These are phyloP conservation scores for Drosophila helvetica DNA, from an alignment of 2,888 invertebrate genomes.

Conservation along the genomic window DNA sequence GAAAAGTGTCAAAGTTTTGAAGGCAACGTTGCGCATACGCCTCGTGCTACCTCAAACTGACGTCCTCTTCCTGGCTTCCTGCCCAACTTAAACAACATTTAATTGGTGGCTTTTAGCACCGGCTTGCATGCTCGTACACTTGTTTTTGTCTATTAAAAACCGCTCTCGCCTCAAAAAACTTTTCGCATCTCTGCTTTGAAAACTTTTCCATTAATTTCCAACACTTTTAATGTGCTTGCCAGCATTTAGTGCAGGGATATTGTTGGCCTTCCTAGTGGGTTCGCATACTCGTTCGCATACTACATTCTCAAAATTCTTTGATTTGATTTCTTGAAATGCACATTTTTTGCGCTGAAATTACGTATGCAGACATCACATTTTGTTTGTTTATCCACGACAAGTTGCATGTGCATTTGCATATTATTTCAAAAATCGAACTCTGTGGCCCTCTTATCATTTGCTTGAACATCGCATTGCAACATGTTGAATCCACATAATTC, in stretches of 20 bases:
- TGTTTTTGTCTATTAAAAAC: conserved; percentile 55
- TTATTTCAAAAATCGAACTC: conserved; percentile 5
- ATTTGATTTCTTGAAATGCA: neutral
- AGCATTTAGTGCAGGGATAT: conserved; percentile 15
- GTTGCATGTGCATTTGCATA: neutral
- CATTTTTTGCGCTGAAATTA: neutral
- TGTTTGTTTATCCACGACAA: neutral
- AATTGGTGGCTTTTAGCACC: conserved; percentile 56
- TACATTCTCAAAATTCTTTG: too few relatives aligned
- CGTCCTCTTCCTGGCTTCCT: conserved; percentile 13
- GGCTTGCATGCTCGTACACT: conserved; percentile 19
- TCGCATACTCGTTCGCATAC: too few relatives aligned
- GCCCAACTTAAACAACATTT: conserved; percentile 64
- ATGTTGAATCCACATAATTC: conserved; percentile 17
- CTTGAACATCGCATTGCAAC: conserved; percentile 13
- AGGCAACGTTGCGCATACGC: conserved; percentile 52
- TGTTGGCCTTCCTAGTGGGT: conserved; percentile 10
- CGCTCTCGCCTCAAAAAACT: conserved; percentile 29
- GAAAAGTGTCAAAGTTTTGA: conserved; percentile 63
- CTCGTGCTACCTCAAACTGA: conserved; percentile 16
- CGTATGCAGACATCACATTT: neutral
- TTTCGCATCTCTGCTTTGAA: conserved; percentile 23
- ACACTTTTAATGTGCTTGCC: conserved; percentile 19
- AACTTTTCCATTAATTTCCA: conserved; percentile 35
- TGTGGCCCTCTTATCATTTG: neutral